Evolutionary conservation across 1,140 invertebrate species (phyloP), one percentile per base, ranked within the genome.

Genomic region (Brachionus angularis): DNA sequence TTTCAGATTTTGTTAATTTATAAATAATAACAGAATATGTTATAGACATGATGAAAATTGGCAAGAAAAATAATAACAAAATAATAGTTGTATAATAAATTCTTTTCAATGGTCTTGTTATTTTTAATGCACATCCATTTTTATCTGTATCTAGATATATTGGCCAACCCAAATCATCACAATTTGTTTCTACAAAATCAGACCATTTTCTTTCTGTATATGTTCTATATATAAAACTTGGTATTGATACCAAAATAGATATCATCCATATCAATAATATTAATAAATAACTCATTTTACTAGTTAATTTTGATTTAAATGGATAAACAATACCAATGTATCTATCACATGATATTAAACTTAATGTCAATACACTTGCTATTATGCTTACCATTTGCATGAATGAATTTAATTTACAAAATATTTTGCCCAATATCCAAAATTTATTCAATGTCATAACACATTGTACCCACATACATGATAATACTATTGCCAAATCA

Each of bases 1-100:
- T 44, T 34, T 34, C 42, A 0, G 25, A 21, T 23, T 47, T 46
- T 3, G 42, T 36, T 23, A 70, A 73, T 49, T 75, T 76, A 70
- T 75, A 76, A 21, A 80, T 76, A 7, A 81, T 78, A 14, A 79
- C 49, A 7, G 72, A 71, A 73, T 81, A 81, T 3, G 78, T 78
- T 12, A 75, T 72, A 0, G 74, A 70, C 80, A 81, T 81, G 7
- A 80, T 76, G 3, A 75, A 64, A 5, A 79, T 75, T 0, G 80
- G 79, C 46, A 79, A 47, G 72, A 81, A 81, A 74, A 80, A 80
- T 31, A 80, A 47, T 5, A 75, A 73, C 5, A 77, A 55, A 7
- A 75, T 74, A 10, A 79, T 74, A 31, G 77, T 73, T 18, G 76
- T 76, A 58, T 78, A 79, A 46, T 79, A 79, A n/a, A 76, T 49